Evolutionary conservation across 2,113 vertebrate genomes (phyloP).

Genomic region (Sorex fumeus): DNA sequence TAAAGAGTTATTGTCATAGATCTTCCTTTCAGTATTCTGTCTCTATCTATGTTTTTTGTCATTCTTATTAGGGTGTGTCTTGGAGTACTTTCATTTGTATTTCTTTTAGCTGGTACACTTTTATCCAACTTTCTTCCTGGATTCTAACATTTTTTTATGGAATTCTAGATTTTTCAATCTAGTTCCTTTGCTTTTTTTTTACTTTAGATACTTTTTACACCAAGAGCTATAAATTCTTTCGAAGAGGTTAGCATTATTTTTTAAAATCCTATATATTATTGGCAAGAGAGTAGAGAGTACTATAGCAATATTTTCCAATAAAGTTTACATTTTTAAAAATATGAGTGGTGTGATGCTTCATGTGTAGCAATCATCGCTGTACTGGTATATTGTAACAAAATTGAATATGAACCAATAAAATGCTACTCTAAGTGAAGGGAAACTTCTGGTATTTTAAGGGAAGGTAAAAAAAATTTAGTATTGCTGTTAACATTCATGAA

Average conservation of each 20-base stretch:
- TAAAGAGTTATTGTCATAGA: neutral
- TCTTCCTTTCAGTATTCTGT: neutral
- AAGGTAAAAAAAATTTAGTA: neutral
- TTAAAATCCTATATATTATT: constrained; percentile 13
- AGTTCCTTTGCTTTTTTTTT: constrained; percentile 37
- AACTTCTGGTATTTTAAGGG: neutral
- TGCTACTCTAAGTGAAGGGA: neutral
- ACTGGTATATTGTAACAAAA: constrained; percentile 48
- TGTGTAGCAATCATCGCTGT: constrained; percentile 51
- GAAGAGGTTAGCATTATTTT: constrained; percentile 49
- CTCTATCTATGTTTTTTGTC: too few relatives aligned
- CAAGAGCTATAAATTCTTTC: constrained; percentile 28
- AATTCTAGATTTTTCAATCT: constrained; percentile 29
- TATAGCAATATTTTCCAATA: constrained; percentile 16
- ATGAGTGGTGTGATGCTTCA: constrained; percentile 19
- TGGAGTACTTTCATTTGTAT: neutral
- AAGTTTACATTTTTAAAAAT: constrained; percentile 62
- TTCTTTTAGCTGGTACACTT: neutral
- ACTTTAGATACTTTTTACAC: neutral
- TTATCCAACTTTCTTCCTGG: neutral
- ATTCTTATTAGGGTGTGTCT: neutral
- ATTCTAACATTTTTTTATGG: neutral
- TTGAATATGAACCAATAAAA: constrained; percentile 29
- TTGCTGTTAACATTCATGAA: neutral
- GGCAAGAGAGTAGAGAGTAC: neutral